phyloP scores from a whole-genome alignment of 2,113 vertebrate genomes.

The Hypanus sabinus region DNA sequence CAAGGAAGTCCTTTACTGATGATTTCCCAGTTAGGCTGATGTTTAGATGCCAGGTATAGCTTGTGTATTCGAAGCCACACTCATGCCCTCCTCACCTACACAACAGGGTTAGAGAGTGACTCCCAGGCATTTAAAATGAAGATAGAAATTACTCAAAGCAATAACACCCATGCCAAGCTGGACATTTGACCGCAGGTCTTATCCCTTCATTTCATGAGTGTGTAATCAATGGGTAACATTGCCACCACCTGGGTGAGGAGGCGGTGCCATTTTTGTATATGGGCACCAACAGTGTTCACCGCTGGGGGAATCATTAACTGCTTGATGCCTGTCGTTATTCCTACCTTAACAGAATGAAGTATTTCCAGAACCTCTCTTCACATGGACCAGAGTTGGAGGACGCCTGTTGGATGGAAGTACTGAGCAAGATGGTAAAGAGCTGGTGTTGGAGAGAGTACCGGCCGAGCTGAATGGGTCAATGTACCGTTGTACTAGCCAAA shows the following conservation, averaged over 20 bases:
- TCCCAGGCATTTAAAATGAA: neutral
- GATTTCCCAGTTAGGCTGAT: neutral
- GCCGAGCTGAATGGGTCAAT: conserved; percentile 93
- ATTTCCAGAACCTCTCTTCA: conserved; percentile 92
- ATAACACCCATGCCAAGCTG: neutral
- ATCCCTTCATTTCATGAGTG: too few relatives aligned
- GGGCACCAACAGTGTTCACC: neutral
- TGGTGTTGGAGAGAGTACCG: conserved; percentile 84
- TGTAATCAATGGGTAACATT: neutral
- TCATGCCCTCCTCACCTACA: too few relatives aligned
- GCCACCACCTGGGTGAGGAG: too few relatives aligned
- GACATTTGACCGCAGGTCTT: neutral
- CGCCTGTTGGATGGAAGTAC: conserved; percentile 80
- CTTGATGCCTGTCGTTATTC: neutral
- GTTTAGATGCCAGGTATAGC: neutral
- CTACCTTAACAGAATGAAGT: conserved; percentile 73
- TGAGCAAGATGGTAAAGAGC: conserved; percentile 75
- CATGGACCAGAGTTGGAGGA: conserved; percentile 89
- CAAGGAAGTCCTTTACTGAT: neutral
- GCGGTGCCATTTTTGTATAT: neutral
- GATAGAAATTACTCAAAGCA: neutral
- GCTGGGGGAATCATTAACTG: neutral
- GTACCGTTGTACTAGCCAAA: conserved; percentile 95
- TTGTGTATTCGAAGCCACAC: neutral
- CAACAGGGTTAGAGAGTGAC: neutral